Percentiles rank a stretch among this genome's conserved stretches.
phyloP scores from a whole-genome alignment of 2,113 vertebrate species.

The Apeltes quadracus region DNA sequence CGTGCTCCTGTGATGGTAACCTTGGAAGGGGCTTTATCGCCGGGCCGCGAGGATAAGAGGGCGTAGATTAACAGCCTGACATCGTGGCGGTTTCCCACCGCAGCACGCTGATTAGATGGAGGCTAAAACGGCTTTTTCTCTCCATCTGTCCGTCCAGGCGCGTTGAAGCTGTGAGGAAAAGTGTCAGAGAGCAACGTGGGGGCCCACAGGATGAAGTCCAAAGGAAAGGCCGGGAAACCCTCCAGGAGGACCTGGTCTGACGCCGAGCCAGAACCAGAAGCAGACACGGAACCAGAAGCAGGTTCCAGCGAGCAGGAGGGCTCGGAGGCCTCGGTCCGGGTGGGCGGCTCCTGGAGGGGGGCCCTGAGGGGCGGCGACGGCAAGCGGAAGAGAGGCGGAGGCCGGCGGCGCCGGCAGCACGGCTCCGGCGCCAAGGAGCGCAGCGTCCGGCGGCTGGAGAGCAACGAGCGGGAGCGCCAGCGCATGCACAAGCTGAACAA shows the following conservation, averaged over 20 bases:
- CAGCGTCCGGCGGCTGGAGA: constrained; percentile 90
- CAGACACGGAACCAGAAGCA: constrained; percentile 58
- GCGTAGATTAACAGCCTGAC: constrained; percentile 65
- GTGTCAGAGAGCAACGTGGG: constrained; percentile 15
- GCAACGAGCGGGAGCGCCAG: constrained; percentile 95
- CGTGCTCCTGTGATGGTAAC: constrained; percentile 64
- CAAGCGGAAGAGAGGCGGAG: constrained; percentile 51
- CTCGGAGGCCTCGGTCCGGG: constrained; percentile 80
- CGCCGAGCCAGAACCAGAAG: constrained; percentile 76
- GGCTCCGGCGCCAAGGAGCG: constrained; percentile 82
- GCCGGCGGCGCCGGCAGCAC: constrained; percentile 63
- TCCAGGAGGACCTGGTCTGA: constrained; percentile 73
- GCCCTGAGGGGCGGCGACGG: constrained; percentile 56
- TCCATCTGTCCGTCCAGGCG: constrained; percentile 27
- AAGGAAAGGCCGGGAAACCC: constrained; percentile 84
- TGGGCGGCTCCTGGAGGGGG: constrained; percentile 71
- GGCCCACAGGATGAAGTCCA: constrained; percentile 88
- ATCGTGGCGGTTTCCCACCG: constrained; percentile 75
- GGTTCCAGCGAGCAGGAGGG: constrained; percentile 83
- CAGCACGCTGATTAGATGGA: constrained; percentile 69
- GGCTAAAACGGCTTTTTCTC: constrained; percentile 5
- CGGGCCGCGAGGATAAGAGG: constrained; percentile 64
- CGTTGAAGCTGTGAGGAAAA: constrained; percentile 22
- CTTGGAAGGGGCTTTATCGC: constrained; percentile 74
- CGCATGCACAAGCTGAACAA: constrained; percentile 99